A percentile compares a stretch with the other conserved stretches of the same genome.
Evolutionary conservation across 2,113 vertebrate genomes (phyloP).

Genomic region (Nothocercus nigrocapillus): DNA sequence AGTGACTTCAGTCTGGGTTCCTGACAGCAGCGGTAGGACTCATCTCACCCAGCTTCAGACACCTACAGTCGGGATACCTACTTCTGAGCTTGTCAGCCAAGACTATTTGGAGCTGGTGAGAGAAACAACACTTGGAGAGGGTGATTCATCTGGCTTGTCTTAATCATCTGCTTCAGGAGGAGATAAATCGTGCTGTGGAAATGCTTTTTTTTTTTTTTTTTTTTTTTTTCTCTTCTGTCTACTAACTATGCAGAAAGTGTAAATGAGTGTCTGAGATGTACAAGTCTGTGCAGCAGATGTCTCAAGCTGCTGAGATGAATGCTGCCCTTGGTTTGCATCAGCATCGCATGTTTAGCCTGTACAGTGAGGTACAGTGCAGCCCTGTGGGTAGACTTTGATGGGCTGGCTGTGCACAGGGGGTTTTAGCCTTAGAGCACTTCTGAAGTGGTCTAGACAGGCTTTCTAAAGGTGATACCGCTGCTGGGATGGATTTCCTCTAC

Average conservation of each 20-base stretch:
- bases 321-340: not conserved
- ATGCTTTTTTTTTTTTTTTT: slow-evolving; percentile 26
- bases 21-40: not conserved
- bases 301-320: not conserved
- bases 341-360: not conserved
- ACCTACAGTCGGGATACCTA: slow-evolving; percentile 41
- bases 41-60: slow-evolving; percentile 34
- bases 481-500: not conserved
- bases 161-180: slow-evolving; percentile 26
- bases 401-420: not conserved
- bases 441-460: not conserved
- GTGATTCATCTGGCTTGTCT: slow-evolving; percentile 64
- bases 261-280: slow-evolving; percentile 58
- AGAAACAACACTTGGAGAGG: slow-evolving; percentile 44
- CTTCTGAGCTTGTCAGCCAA: not conserved
- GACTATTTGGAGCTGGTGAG: slow-evolving; percentile 49
- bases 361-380: not conserved
- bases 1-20: not conserved
- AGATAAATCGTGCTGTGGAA: slow-evolving; percentile 58
- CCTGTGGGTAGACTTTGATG: not conserved
- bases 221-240: slow-evolving; percentile 55
- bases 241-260: slow-evolving; percentile 62
- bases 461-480: not conserved
- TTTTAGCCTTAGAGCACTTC: not conserved
- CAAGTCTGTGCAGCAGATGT: slow-evolving; percentile 27